phyloP scores from a whole-genome alignment of 1,140 invertebrate species.

The Eueides isabella region DNA sequence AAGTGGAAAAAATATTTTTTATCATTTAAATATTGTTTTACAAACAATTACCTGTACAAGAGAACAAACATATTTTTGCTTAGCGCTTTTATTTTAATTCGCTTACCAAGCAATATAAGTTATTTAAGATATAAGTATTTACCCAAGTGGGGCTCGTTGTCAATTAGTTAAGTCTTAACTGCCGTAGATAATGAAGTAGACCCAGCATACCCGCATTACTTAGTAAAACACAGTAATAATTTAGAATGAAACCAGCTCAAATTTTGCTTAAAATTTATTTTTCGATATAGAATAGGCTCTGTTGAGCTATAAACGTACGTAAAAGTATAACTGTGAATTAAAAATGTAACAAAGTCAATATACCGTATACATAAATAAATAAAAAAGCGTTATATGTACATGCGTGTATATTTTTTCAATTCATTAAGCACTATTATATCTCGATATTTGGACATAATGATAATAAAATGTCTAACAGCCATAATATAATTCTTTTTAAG shows the following conservation, averaged over 20 bases:
- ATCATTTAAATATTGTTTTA: too few relatives aligned
- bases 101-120: too few relatives aligned
- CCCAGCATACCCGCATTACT: neutral
- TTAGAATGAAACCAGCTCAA: slow-evolving; percentile 1
- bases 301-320: neutral
- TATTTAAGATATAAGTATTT: too few relatives aligned
- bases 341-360: neutral
- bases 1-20: too few relatives aligned
- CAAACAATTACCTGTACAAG: too few relatives aligned
- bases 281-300: neutral
- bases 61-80: too few relatives aligned
- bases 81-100: too few relatives aligned
- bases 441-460: neutral
- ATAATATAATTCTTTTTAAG: slow-evolving; percentile 8
- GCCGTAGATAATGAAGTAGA: too few relatives aligned
- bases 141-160: too few relatives aligned
- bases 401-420: neutral
- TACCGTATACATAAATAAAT: neutral
- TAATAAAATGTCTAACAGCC: slow-evolving; percentile 4
- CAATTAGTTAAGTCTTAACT: too few relatives aligned
- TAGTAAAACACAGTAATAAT: neutral
- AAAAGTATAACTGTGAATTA: neutral
- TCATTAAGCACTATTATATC: slow-evolving; percentile 4
- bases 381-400: neutral
- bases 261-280: neutral